Percentiles rank a stretch among this genome's conserved stretches.
phyloP scores from a whole-genome alignment of 2,113 vertebrate genomes.

The Asarcornis scutulata region DNA sequence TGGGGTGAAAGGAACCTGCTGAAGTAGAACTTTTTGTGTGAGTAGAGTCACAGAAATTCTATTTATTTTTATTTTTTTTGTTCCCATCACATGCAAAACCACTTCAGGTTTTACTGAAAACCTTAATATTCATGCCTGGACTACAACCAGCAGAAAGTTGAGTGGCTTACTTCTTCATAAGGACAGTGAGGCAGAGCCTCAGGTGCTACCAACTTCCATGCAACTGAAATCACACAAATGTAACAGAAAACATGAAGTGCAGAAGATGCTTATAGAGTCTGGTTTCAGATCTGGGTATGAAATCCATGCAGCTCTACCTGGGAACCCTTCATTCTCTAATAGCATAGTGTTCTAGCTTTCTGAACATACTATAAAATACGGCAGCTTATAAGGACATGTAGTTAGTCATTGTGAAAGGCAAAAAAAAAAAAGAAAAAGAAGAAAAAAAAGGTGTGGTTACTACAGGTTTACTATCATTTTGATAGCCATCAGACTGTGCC shows the following conservation, averaged over 20 bases:
- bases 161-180: not conserved
- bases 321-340: not conserved
- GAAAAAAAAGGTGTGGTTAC: not conserved
- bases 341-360: not conserved
- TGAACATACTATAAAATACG: not conserved
- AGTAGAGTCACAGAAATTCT: not conserved
- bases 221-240: not conserved
- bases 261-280: not conserved
- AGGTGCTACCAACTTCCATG: not conserved
- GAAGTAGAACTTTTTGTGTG: not conserved
- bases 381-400: not conserved
- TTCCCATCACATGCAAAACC: not conserved
- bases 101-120: not conserved
- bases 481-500: not conserved
- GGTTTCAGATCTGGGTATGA: not conserved
- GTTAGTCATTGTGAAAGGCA: not conserved
- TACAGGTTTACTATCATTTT: not conserved
- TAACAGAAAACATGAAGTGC: not conserved
- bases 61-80: too few species aligned
- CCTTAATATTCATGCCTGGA: not conserved
- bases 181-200: not conserved
- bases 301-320: rapidly evolving
- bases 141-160: not conserved
- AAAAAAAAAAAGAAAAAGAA: not conserved
- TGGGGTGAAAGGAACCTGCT: not conserved